phyloP scores from a whole-genome alignment of 2,113 vertebrate species.

The Dasypus novemcinctus region DNA sequence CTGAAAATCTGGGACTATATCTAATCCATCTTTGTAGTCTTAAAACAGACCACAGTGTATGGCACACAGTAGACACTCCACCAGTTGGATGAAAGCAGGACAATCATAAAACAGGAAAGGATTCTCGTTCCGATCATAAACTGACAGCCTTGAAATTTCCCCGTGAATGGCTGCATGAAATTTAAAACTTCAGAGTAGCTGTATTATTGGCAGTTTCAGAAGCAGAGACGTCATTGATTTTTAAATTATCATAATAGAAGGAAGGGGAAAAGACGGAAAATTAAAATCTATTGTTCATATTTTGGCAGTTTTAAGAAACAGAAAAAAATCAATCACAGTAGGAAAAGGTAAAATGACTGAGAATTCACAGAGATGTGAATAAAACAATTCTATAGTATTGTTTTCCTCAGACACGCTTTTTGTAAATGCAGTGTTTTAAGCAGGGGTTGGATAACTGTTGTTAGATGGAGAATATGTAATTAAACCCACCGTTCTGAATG shows the following conservation, averaged over 20 bases:
- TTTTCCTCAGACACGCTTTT: conserved; percentile 49
- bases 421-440: conserved; percentile 55
- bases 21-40: background rate
- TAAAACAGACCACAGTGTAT: background rate
- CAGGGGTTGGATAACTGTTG: conserved; percentile 44
- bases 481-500: conserved; percentile 73
- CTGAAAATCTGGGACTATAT: background rate
- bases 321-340: background rate
- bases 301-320: conserved; percentile 31
- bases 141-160: background rate
- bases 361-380: conserved; percentile 9
- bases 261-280: background rate
- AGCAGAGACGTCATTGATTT: conserved; percentile 25
- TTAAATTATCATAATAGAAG: conserved; percentile 44
- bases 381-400: background rate
- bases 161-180: conserved; percentile 30
- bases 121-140: background rate
- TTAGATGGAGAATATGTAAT: conserved; percentile 68
- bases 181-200: conserved; percentile 32
- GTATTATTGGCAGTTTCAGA: conserved; percentile 42
- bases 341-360: background rate
- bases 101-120: background rate
- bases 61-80: background rate
- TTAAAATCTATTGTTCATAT: conserved; percentile 35
- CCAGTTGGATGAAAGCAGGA: background rate